Evolutionary conservation across 92 coral and sea anemone genomes (phyloP).

Genomic region (Siderastrea siderea): DNA sequence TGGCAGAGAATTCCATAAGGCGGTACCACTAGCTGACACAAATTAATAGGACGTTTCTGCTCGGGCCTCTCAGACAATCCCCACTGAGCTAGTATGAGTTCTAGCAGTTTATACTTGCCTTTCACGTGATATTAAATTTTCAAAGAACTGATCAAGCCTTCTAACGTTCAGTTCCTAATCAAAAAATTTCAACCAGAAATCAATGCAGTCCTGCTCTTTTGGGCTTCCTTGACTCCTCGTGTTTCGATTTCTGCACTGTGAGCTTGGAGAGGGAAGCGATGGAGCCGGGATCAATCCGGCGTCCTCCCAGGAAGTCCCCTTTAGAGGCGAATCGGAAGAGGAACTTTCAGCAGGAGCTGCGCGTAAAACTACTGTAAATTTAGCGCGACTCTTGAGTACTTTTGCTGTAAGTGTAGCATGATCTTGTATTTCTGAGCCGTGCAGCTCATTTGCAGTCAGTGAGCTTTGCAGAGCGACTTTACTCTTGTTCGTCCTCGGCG

Average conservation of each 20-base stretch:
- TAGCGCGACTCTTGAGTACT: neutral
- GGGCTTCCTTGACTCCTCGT: neutral
- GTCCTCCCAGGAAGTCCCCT: neutral
- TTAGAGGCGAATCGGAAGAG: neutral
- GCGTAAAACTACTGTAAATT: neutral
- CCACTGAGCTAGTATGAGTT: too few species aligned
- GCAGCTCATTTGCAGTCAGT: neutral
- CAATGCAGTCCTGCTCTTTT: neutral
- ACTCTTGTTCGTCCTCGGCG: too few species aligned
- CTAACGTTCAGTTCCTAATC: neutral
- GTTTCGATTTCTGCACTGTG: neutral
- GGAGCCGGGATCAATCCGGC: neutral
- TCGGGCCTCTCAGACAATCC: too few species aligned
- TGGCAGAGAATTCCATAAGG: too few species aligned
- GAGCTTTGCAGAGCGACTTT: too few species aligned
- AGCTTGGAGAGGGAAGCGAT: neutral
- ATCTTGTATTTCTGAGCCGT: neutral
- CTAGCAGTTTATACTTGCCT: too few species aligned
- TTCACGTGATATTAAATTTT: too few species aligned
- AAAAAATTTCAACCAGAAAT: slow-evolving; percentile 15
- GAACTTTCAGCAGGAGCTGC: neutral
- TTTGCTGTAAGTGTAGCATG: neutral
- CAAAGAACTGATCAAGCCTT: too few species aligned
- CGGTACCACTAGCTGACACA: too few species aligned
- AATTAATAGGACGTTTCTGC: too few species aligned